Base-by-base conservation (phyloP, 92 coral and sea anemone genomes). In the Meandrina meandrites region DNA sequence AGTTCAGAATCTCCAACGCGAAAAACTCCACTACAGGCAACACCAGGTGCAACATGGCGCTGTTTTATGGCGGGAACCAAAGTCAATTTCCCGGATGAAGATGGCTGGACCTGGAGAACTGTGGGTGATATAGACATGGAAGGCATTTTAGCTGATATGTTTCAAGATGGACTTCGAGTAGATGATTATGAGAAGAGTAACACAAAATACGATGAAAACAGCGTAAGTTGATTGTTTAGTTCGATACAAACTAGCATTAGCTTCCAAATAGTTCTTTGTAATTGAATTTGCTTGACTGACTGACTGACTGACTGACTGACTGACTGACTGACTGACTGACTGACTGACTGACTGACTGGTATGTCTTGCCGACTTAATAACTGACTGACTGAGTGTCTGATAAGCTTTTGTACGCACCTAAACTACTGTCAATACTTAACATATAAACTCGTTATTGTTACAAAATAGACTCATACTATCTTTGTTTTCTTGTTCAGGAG, bases 31-130 rank as follows among this genome's bases (percentile, higher is more conserved):
- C 60, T 27, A 28, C 74, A 72, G 36, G 60, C 70, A 24, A 24
- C 47, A 60, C 76, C 86, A 21, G 72, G 79, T 19, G 86, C 50
- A 0, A 82, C 81, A 51, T 90, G 95, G 95, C 90, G 83, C 50
- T 93, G 88, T 67, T 93, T 93, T 79, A 73, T 87, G 84, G 84
- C 90, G 28, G 93, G 92, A 60, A 90, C 95, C 42, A 74, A 88
- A 45, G 60, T 93, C 36, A 92, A 90, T 71, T 75, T 88, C 34
- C 90, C 84, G 18, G 93, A 90, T 40, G 93, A 93, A 80, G 84
- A 88, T 34, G 90, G 56, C 21, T 84, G 83, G 76, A 85, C 57
- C 5, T 93, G 88, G 82, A 77, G 82, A 31, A 67, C 88, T 8
- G 78, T 85, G 4, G 88, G 78, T 28, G 83, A 85, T 12, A 47